A percentile compares a stretch with the other conserved stretches of the same genome.
Evolutionary conservation across 2,797 vertebrate genomes (phyloP).

Genomic region (Fistularia tabacaria): DNA sequence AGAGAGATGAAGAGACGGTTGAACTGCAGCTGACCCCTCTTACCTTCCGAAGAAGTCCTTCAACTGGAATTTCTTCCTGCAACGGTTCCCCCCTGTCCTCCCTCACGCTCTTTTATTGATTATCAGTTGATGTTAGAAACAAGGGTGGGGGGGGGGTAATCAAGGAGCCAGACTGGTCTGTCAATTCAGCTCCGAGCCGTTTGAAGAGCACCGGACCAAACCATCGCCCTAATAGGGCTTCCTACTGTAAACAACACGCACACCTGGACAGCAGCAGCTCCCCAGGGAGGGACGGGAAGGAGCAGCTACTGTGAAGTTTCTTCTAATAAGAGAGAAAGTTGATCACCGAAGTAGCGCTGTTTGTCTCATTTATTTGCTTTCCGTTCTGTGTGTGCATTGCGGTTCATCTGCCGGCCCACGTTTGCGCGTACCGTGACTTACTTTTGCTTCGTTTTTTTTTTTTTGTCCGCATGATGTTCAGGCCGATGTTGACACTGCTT

Average conservation of each 20-base stretch:
- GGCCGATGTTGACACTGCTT: slow-evolving; percentile 11
- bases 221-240: slow-evolving; percentile 71
- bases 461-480: slow-evolving; percentile 11
- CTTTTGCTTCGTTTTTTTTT: not conserved
- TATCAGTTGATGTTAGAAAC: slow-evolving; percentile 68
- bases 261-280: slow-evolving; percentile 63
- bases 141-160: slow-evolving; percentile 69
- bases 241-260: slow-evolving; percentile 76
- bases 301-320: slow-evolving; percentile 33
- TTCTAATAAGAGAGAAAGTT: slow-evolving; percentile 39
- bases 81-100: slow-evolving; percentile 12
- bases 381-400: not conserved
- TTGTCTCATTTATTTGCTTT: not conserved
- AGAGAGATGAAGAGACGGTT: no score
- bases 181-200: slow-evolving; percentile 70
- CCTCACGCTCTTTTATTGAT: slow-evolving; percentile 65
- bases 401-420: not conserved
- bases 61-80: slow-evolving; percentile 32
- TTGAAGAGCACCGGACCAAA: slow-evolving; percentile 62
- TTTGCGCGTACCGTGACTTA: not conserved
- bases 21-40: slow-evolving; percentile 31
- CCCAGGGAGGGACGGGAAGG: slow-evolving; percentile 32
- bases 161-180: slow-evolving; percentile 71
- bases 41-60: slow-evolving; percentile 17
- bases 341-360: slow-evolving; percentile 3